A percentile compares a stretch with the other conserved stretches of the same genome.
Conservation (phyloP, 2,797 vertebrate species). For the Phoeniculus purpureus region DNA sequence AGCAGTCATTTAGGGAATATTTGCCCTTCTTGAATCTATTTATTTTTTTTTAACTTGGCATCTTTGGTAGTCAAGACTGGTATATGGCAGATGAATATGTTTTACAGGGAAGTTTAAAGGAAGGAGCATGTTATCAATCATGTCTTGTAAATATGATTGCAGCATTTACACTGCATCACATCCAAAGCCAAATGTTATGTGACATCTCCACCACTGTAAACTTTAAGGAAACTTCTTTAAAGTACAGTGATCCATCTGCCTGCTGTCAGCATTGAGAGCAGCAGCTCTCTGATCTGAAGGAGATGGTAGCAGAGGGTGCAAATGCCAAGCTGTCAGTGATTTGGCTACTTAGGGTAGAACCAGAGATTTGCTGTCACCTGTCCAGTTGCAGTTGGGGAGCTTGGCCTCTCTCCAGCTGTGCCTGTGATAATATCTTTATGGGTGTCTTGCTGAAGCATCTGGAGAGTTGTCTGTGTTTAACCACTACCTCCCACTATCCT, state of each 20-base stretch:
- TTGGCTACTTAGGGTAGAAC: not conserved
- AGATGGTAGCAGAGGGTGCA: not conserved
- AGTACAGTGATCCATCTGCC: not conserved
- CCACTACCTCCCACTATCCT: not conserved
- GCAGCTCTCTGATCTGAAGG: not conserved
- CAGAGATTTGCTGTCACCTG: not conserved
- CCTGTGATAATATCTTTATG: not conserved
- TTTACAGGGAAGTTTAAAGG: conserved; percentile 38
- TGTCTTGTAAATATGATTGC: conserved; percentile 27
- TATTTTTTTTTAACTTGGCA: not conserved
- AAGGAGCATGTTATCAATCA: not conserved
- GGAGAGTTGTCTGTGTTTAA: not conserved
- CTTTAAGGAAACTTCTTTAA: not conserved
- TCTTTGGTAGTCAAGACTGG: not conserved
- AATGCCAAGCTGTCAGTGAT: not conserved
- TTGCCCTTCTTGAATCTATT: not conserved
- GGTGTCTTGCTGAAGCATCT: not conserved
- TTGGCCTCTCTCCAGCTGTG: not conserved
- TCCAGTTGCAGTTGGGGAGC: not conserved
- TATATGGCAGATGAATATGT: not conserved
- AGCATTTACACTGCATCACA: conserved; percentile 32
- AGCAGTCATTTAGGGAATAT: not conserved
- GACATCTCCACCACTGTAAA: not conserved
- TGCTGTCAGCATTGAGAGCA: not conserved
- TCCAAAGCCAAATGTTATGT: conserved; percentile 42